A percentile compares a stretch with the other conserved stretches of the same genome.
Evolutionary conservation across 2,888 invertebrate species (phyloP).

Genomic region (Drosophila siamana): DNA sequence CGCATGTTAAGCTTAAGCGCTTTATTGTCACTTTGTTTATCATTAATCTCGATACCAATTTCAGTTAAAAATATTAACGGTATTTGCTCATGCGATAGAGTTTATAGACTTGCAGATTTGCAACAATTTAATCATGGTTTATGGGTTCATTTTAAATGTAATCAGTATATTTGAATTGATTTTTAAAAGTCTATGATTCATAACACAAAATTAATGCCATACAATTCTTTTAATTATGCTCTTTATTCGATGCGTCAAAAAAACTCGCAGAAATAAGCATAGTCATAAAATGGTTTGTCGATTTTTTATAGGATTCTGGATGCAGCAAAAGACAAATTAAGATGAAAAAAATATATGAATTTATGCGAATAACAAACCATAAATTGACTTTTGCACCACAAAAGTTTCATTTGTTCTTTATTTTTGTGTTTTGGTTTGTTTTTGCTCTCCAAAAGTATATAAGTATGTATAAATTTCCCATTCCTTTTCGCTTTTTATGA

Average conservation of each 20-base stretch:
- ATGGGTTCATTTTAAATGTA: not conserved
- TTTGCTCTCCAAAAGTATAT: not conserved
- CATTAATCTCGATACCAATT: conserved; percentile 8
- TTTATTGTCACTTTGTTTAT: conserved; percentile 19
- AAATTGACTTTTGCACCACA: conserved; percentile 63
- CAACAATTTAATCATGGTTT: not conserved
- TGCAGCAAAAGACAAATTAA: conserved; percentile 26
- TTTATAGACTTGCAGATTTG: conserved; percentile 4
- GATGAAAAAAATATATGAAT: conserved; percentile 56
- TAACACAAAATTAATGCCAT: conserved; percentile 2
- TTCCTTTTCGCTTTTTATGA: conserved; percentile 14
- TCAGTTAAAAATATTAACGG: conserved; percentile 2
- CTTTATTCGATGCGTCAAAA: conserved; percentile 39
- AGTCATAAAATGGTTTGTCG: conserved; percentile 27
- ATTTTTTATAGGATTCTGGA: conserved; percentile 37
- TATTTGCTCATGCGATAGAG: not conserved
- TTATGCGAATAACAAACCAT: conserved; percentile 69
- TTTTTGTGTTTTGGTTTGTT: conserved; percentile 10
- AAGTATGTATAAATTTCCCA: conserved; percentile 4
- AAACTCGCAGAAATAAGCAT: conserved; percentile 32
- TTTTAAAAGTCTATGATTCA: conserved; percentile 14
- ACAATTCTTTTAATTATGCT: conserved; percentile 49
- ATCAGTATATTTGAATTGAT: conserved; percentile 1
- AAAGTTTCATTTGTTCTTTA: conserved; percentile 50
- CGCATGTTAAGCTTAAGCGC: conserved; percentile 1